Percentiles rank a stretch among this genome's conserved stretches.
phyloP scores from a whole-genome alignment of 2,797 vertebrate species.

The Cirrhinus molitorella region DNA sequence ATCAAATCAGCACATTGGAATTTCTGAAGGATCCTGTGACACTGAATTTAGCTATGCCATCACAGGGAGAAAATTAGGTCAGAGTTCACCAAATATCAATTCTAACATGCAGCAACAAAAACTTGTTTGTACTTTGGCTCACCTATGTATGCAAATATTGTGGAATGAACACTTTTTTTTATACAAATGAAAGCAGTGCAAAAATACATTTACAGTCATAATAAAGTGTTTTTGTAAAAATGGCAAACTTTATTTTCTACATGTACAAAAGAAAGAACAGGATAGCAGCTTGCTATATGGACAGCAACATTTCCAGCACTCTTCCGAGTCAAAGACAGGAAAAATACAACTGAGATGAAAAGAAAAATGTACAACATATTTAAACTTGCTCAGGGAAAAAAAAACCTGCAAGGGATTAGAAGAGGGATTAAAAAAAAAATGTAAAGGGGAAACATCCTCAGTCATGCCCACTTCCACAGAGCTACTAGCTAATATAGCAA shows the following conservation, averaged over 20 bases:
- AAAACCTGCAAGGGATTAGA: background rate
- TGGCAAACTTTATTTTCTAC: conserved; percentile 51
- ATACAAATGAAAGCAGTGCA: background rate
- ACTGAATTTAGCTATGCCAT: background rate
- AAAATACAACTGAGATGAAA: conserved; percentile 25
- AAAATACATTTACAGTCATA: conserved; percentile 14
- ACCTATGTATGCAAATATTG: background rate
- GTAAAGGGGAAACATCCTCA: background rate
- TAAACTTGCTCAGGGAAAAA: conserved; percentile 1
- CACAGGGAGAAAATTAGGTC: background rate
- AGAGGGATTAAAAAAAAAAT: background rate
- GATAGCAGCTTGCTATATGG: conserved; percentile 55
- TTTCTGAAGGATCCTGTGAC: background rate
- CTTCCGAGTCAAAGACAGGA: conserved; percentile 27
- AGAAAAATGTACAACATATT: conserved; percentile 34
- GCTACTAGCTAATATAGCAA: conserved; percentile 55
- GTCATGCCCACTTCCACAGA: conserved; percentile 38
- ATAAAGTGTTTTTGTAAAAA: conserved; percentile 46
- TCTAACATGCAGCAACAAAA: background rate
- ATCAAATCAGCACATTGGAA: background rate
- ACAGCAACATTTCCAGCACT: conserved; percentile 50
- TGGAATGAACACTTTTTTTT: background rate
- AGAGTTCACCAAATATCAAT: background rate
- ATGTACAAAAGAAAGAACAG: conserved; percentile 56
- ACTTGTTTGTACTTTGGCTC: background rate